Percentiles rank a stretch among this genome's conserved stretches.
Conservation (phyloP, 2,888 invertebrate genomes). For the Caenorhabditis sp. region DNA sequence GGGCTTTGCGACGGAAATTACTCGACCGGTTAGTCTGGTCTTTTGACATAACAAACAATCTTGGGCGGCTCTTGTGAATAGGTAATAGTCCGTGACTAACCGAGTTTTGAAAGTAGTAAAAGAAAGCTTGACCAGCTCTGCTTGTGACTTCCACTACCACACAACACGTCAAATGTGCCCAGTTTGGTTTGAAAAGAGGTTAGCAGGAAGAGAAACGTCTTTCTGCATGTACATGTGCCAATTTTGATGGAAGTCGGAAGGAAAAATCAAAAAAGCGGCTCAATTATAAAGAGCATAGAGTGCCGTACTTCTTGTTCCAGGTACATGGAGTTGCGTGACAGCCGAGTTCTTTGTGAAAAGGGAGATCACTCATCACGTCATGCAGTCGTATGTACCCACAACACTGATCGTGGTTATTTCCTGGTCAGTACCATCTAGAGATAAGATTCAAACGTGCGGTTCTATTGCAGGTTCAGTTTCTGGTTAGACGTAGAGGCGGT, state of each 20-base stretch:
- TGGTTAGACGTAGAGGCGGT: conserved; percentile 86
- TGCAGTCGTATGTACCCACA: conserved; percentile 86
- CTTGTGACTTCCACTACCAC: conserved; percentile 27
- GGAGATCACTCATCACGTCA: conserved; percentile 86
- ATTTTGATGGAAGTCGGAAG: conserved; percentile 57
- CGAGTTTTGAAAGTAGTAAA: conserved; percentile 25
- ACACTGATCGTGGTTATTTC: conserved; percentile 83
- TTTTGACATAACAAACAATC: conserved; percentile 47
- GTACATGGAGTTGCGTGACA: conserved; percentile 85
- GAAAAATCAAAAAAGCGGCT: conserved; percentile 47
- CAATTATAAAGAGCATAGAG: conserved; percentile 61
- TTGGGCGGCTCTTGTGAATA: conserved; percentile 45
- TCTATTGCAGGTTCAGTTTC: conserved; percentile 85
- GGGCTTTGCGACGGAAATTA: conserved; percentile 82
- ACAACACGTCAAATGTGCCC: conserved; percentile 39
- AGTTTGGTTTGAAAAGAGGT: conserved; percentile 28
- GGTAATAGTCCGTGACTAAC: conserved; percentile 64
- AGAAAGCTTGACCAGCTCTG: conserved; percentile 42
- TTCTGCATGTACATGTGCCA: conserved; percentile 36
- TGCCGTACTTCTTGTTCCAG: conserved; percentile 64
- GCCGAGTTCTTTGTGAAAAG: conserved; percentile 86
- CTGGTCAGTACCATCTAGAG: conserved; percentile 55
- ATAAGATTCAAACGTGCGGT: background rate
- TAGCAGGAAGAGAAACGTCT: conserved; percentile 12
- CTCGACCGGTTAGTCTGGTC: conserved; percentile 74